Conservation (phyloP, 2,797 vertebrate species). For the Acanthis flammea region DNA sequence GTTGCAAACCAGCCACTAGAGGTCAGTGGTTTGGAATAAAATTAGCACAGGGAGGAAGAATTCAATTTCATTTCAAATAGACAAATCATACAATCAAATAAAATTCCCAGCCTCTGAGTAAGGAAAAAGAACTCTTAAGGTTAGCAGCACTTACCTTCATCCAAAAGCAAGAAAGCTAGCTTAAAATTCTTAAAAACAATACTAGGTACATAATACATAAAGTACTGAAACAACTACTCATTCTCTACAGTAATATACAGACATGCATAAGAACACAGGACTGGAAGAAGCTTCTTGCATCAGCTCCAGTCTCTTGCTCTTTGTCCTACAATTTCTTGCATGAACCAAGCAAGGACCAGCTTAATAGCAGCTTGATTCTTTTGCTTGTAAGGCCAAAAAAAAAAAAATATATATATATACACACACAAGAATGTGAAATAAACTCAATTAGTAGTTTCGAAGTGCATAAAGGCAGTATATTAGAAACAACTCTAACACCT, state of each 20-base stretch:
- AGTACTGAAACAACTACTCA: neutral
- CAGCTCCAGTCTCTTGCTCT: neutral
- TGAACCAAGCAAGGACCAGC: neutral
- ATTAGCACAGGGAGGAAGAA: neutral
- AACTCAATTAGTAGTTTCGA: neutral
- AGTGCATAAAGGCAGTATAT: neutral
- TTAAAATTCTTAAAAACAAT: neutral
- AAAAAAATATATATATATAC: no score
- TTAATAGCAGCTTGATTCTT: neutral
- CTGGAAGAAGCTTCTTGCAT: neutral
- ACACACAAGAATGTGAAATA: neutral
- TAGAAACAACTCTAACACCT: neutral
- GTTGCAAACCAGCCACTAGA: conserved; percentile 25
- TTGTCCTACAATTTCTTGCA: neutral
- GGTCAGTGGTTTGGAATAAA: conserved; percentile 23
- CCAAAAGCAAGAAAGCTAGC: neutral
- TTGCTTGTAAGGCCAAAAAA: neutral
- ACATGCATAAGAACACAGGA: neutral
- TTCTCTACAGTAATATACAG: neutral
- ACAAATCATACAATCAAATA: neutral
- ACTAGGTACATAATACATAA: neutral
- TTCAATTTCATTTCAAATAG: neutral
- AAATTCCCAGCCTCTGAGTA: neutral
- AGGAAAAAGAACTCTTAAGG: neutral
- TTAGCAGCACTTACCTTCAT: neutral